Evolutionary conservation across 2,113 vertebrate species (phyloP).

Genomic region (Epinephelus cyanopodus): DNA sequence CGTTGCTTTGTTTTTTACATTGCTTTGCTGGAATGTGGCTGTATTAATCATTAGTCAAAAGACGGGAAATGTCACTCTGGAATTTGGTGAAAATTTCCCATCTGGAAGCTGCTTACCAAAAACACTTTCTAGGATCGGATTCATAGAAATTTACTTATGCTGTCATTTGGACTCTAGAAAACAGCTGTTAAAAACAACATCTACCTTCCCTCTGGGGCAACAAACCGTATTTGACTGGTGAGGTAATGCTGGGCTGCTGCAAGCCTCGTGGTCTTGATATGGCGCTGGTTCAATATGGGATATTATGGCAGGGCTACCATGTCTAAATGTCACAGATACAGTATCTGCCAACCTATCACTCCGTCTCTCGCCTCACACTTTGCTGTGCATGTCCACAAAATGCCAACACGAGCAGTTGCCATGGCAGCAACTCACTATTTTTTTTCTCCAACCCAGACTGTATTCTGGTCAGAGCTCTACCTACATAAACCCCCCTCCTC

Average conservation of each 20-base stretch:
- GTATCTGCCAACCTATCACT: slow-evolving; percentile 53
- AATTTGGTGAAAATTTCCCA: neutral
- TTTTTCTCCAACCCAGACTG: slow-evolving; percentile 25
- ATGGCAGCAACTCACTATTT: slow-evolving; percentile 34
- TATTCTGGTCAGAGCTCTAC: slow-evolving; percentile 20
- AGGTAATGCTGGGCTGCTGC: slow-evolving; percentile 35
- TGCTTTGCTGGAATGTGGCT: neutral
- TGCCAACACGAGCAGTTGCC: slow-evolving; percentile 50
- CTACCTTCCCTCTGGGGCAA: neutral
- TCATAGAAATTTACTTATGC: slow-evolving; percentile 3
- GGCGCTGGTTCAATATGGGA: slow-evolving; percentile 33
- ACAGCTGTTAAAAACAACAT: slow-evolving; percentile 10
- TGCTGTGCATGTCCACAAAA: slow-evolving; percentile 48
- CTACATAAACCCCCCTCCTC: neutral
- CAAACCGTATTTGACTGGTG: slow-evolving; percentile 17
- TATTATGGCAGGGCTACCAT: slow-evolving; percentile 32
- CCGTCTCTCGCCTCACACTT: slow-evolving; percentile 46
- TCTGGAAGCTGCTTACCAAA: slow-evolving; percentile 8
- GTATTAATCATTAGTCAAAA: neutral
- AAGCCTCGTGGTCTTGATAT: slow-evolving; percentile 19
- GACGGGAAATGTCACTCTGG: neutral
- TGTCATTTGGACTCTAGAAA: neutral
- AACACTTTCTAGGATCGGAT: neutral
- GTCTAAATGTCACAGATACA: slow-evolving; percentile 67
- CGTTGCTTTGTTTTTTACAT: too few relatives aligned